Conservation (phyloP, 2,888 invertebrate species). For the Ectemnius cavifrons region DNA sequence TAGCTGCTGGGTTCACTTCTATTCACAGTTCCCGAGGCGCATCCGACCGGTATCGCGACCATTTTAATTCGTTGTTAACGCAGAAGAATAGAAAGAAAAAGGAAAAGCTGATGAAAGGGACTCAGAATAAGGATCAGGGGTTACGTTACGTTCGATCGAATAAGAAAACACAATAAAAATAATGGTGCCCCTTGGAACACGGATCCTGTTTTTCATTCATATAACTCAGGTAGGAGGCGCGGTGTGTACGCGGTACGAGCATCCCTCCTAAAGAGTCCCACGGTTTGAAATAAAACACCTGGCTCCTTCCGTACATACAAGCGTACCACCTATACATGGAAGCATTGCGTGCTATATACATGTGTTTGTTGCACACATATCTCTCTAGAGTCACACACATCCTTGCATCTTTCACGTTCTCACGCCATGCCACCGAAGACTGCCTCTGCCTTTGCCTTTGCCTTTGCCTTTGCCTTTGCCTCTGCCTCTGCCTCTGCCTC, state of each 20-base stretch:
- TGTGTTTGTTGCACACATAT: neutral
- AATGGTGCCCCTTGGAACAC: conserved; percentile 67
- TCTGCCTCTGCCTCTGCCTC: conserved; percentile 31
- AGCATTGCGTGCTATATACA: neutral
- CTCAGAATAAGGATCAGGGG: conserved; percentile 38
- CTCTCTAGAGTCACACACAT: conserved; percentile 21
- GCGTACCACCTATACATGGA: too few relatives aligned
- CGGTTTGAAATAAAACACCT: conserved; percentile 73
- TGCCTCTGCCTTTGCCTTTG: conserved; percentile 31
- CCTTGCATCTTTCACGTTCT: conserved; percentile 32
- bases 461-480: conserved; percentile 34
- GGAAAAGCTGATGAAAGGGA: conserved; percentile 43
- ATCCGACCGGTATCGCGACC: neutral
- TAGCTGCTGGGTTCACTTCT: too few relatives aligned
- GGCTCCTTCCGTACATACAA: conserved; percentile 56
- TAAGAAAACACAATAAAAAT: conserved; percentile 71
- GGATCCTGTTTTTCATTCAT: conserved; percentile 76
- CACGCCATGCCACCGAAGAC: conserved; percentile 43
- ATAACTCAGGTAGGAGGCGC: conserved; percentile 57
- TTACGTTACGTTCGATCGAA: conserved; percentile 69
- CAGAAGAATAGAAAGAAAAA: conserved; percentile 34
- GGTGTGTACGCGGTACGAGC: conserved; percentile 56
- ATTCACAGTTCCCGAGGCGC: too few relatives aligned
- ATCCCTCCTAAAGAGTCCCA: conserved; percentile 71
- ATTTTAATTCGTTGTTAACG: conserved; percentile 50